Percentiles rank a stretch among this genome's conserved stretches.
phyloP scores from a whole-genome alignment of 2,113 vertebrate genomes.

The Seriola dumerili region DNA sequence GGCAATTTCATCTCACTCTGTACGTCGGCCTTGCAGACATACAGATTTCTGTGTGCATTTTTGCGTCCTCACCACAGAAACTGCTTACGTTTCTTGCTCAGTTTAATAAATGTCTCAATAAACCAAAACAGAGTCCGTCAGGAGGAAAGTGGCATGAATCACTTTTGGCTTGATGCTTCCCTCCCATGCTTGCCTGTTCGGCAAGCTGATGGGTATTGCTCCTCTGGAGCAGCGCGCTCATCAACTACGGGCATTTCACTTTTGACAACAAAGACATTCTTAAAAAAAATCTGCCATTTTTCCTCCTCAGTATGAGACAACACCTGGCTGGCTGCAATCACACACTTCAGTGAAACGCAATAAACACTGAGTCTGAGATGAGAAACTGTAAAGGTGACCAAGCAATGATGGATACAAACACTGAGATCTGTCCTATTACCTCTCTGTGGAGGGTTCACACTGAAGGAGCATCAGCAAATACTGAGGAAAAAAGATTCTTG shows the following conservation, averaged over 20 bases:
- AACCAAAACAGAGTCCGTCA: conserved; percentile 58
- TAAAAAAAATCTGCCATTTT: conserved; percentile 46
- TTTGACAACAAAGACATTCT: conserved; percentile 56
- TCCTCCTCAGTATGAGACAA: conserved; percentile 41
- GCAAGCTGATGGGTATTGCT: conserved; percentile 40
- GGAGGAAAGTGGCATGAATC: conserved; percentile 57
- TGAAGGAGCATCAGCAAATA: background rate
- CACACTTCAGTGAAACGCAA: conserved; percentile 61
- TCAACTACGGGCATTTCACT: conserved; percentile 47
- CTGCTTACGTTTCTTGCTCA: conserved; percentile 66
- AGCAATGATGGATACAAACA: conserved; percentile 42
- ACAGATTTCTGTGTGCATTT: conserved; percentile 30
- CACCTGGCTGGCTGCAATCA: conserved; percentile 48
- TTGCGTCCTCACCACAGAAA: conserved; percentile 44
- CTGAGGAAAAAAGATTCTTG: background rate
- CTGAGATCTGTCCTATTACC: conserved; percentile 18
- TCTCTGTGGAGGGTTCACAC: background rate
- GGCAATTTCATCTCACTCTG: conserved; percentile 52
- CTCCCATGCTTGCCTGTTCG: conserved; percentile 1
- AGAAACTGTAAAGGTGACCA: conserved; percentile 68
- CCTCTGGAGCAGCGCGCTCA: conserved; percentile 23
- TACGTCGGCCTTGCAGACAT: background rate
- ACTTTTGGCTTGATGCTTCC: conserved; percentile 2
- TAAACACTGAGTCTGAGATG: conserved; percentile 48
- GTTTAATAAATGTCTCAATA: conserved; percentile 68